Percentiles rank a stretch among this genome's conserved stretches.
Evolutionary conservation across 2,797 vertebrate genomes (phyloP).

Genomic region (Myotis planiceps): DNA sequence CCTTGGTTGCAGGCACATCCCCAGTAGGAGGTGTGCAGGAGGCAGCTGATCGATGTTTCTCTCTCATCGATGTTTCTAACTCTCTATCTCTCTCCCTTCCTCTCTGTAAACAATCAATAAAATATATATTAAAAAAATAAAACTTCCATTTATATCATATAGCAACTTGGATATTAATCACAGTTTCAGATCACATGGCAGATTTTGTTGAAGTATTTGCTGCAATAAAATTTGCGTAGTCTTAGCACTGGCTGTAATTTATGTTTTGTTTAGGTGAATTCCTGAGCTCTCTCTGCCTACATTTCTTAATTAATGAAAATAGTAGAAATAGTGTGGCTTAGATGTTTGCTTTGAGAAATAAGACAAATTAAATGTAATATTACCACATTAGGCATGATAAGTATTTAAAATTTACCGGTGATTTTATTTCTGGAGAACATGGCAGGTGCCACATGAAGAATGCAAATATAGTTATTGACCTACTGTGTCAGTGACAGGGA

Average conservation of each 20-base stretch:
- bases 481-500: conserved; percentile 48
- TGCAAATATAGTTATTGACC: conserved; percentile 65
- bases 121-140: not conserved
- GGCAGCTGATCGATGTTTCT: too few species aligned
- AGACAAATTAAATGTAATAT: not conserved
- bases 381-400: not conserved
- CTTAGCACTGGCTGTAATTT: not conserved
- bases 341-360: not conserved
- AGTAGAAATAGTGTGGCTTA: not conserved
- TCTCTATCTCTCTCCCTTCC: too few species aligned
- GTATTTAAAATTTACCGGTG: not conserved
- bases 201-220: not conserved
- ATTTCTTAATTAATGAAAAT: conserved; percentile 13
- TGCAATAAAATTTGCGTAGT: not conserved
- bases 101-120: too few species aligned
- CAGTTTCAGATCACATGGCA: not conserved
- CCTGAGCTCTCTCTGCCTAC: not conserved
- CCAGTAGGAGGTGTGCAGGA: too few species aligned
- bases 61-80: too few species aligned
- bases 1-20: too few species aligned
- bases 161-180: not conserved
- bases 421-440: conserved; percentile 35
- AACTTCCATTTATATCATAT: not conserved
- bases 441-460: conserved; percentile 10
- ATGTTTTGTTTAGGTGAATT: not conserved